A percentile compares a stretch with the other conserved stretches of the same genome.
Evolutionary conservation across 2,888 invertebrate genomes (phyloP).

Genomic region (Hololepta plana): DNA sequence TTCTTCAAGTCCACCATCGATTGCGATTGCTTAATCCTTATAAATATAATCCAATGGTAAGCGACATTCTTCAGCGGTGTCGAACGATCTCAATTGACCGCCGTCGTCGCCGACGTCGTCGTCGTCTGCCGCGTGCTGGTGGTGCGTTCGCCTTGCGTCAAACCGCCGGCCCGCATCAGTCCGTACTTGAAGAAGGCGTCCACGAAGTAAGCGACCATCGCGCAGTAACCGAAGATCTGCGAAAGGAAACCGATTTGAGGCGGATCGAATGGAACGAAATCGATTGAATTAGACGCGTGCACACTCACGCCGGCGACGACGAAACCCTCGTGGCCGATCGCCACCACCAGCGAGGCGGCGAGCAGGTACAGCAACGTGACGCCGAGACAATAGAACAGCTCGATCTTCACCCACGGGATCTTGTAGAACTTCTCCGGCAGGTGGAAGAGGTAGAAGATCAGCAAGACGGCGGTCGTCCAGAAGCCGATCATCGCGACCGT

Average conservation of each 20-base stretch:
- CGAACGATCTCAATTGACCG: no score
- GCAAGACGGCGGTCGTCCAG: conserved; percentile 65
- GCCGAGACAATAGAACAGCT: conserved; percentile 53
- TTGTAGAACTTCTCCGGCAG: conserved; percentile 67
- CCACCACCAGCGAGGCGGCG: conserved; percentile 50
- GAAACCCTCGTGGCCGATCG: conserved; percentile 37
- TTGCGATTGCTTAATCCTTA: no score
- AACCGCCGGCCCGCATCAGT: conserved; percentile 43
- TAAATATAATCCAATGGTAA: no score
- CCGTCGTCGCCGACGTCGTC: no score
- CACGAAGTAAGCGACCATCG: conserved; percentile 58
- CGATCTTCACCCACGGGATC: conserved; percentile 75
- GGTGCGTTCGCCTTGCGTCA: conserved; percentile 54
- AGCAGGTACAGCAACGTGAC: conserved; percentile 62
- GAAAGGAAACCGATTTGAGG: conserved; percentile 17
- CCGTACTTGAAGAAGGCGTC: conserved; percentile 67
- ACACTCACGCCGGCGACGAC: conserved; percentile 56
- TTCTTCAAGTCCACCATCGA: no score
- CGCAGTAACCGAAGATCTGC: conserved; percentile 75
- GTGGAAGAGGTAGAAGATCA: conserved; percentile 69
- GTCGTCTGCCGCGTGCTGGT: conserved; percentile 42
- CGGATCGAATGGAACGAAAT: no score
- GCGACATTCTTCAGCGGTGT: no score
- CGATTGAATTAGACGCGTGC: conserved; percentile 3
- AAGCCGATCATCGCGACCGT: conserved; percentile 69